These are phyloP conservation scores for Eira barbara DNA, from an alignment of 2,113 vertebrate species.

Conservation along the genomic window DNA sequence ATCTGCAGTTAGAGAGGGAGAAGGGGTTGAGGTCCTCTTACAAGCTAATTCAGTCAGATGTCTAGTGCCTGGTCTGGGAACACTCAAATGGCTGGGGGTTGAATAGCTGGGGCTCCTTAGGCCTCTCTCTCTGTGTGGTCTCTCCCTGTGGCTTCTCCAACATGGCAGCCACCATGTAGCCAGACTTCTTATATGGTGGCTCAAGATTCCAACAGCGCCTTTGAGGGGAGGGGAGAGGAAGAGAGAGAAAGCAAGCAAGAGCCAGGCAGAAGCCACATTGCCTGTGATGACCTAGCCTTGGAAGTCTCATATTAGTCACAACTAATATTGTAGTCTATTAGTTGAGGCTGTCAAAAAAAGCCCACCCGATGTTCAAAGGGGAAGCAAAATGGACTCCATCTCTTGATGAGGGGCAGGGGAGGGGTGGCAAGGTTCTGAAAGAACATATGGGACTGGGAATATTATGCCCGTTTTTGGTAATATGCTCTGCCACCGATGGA, in stretches of 20 bases:
- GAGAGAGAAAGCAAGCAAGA: not conserved
- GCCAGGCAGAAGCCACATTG: not conserved
- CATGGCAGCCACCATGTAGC: not conserved
- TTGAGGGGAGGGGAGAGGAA: not conserved
- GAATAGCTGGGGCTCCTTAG: not conserved
- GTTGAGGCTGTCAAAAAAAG: not conserved
- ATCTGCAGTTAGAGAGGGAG: not conserved
- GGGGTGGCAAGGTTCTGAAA: not conserved
- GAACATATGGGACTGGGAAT: not conserved
- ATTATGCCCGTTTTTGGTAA: not conserved
- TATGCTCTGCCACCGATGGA: not conserved
- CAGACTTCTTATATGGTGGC: not conserved
- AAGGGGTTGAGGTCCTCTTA: not conserved
- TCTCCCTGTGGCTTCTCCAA: not conserved
- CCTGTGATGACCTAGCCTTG: not conserved
- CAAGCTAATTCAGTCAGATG: not conserved
- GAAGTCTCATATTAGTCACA: not conserved
- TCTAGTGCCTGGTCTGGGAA: not conserved
- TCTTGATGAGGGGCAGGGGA: not conserved
- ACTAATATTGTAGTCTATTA: not conserved
- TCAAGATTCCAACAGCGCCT: not conserved
- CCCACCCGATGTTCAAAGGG: not conserved
- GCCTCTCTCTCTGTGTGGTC: not conserved
- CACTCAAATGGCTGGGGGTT: not conserved
- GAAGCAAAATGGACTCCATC: not conserved